Conservation (phyloP, 2,888 invertebrate genomes). For the Drepanosiphum platanoidis region DNA sequence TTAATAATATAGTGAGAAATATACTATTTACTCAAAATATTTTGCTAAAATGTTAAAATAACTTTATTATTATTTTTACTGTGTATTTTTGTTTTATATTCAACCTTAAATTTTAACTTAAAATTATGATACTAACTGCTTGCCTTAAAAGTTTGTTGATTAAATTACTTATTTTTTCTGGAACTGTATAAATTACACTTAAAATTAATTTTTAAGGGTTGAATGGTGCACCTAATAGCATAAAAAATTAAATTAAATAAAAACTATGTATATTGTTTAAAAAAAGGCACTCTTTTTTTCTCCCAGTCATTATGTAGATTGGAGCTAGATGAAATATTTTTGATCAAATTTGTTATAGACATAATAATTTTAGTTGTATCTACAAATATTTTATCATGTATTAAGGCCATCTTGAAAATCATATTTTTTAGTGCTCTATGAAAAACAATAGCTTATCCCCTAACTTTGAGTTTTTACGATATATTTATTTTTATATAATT, state of each 20-base stretch:
- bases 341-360: slow-evolving; percentile 35
- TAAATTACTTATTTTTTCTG: neutral
- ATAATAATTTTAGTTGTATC: neutral
- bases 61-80: slow-evolving; percentile 5
- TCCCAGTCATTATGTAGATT: slow-evolving; percentile 22
- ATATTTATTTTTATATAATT: slow-evolving; percentile 52
- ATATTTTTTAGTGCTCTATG: neutral
- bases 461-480: slow-evolving; percentile 42
- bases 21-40: neutral
- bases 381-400: slow-evolving; percentile 1
- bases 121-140: neutral
- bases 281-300: neutral
- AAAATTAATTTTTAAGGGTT: neutral
- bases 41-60: slow-evolving; percentile 20
- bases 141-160: neutral
- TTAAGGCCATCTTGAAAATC: neutral
- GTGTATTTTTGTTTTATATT: neutral
- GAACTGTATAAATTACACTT: slow-evolving; percentile 10
- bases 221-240: neutral
- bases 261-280: neutral
- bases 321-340: neutral
- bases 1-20: neutral
- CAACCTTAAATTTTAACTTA: neutral
- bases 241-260: neutral
- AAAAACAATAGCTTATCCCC: slow-evolving; percentile 30